phyloP scores from a whole-genome alignment of 2,797 vertebrate species.

The Arctocebus calabarensis region DNA sequence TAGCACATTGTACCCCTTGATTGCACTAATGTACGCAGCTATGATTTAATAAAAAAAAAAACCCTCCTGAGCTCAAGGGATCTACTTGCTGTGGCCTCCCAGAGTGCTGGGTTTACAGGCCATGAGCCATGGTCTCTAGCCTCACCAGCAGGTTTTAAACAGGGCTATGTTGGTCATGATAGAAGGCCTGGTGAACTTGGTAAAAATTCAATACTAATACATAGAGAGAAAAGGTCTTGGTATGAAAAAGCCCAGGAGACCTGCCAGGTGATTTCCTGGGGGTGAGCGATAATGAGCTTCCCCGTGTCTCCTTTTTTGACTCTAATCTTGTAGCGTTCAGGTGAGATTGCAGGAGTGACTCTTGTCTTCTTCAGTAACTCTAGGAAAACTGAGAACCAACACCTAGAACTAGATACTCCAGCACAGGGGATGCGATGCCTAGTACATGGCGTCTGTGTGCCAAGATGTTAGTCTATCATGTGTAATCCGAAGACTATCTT shows the following conservation, averaged over 20 bases:
- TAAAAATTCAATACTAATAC: background rate
- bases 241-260: background rate
- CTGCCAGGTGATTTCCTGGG: background rate
- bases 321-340: background rate
- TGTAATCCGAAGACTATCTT: background rate
- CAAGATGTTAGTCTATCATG: background rate
- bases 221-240: background rate
- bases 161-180: background rate
- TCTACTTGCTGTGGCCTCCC: too few species aligned
- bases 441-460: background rate
- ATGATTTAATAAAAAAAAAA: too few species aligned
- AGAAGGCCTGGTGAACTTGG: background rate
- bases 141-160: background rate
- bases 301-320: background rate
- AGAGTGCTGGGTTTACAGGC: too few species aligned
- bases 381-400: background rate
- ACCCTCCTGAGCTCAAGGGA: too few species aligned
- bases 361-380: background rate
- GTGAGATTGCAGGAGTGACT: background rate
- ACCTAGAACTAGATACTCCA: background rate
- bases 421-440: background rate
- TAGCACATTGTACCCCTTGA: too few species aligned
- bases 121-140: too few species aligned
- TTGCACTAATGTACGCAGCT: too few species aligned
- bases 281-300: background rate